Percentiles rank a stretch among this genome's conserved stretches.
Evolutionary conservation across 2,888 invertebrate species (phyloP).

Genomic region (Trachelus iudaicus): DNA sequence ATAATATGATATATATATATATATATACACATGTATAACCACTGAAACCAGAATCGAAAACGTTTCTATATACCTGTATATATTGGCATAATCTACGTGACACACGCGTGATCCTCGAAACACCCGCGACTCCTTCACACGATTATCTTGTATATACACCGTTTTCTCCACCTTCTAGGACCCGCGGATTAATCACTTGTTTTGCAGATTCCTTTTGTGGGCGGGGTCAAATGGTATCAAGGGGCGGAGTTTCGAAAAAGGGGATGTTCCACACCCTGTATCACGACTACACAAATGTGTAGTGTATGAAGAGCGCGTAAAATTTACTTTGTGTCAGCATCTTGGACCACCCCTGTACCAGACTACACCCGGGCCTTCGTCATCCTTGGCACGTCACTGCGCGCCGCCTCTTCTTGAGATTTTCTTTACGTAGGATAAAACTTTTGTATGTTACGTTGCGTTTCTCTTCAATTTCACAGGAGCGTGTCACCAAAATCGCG

Average conservation of each 20-base stretch:
- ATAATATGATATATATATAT: no score
- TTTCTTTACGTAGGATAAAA: neutral
- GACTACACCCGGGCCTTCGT: conserved; percentile 36
- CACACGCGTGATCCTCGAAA: neutral
- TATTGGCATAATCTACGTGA: neutral
- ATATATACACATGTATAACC: neutral
- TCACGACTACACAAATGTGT: conserved; percentile 61
- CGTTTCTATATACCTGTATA: neutral
- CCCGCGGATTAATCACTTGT: neutral
- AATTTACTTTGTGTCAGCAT: conserved; percentile 63
- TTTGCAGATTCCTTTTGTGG: neutral
- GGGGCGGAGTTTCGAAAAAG: neutral
- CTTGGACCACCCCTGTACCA: conserved; percentile 31
- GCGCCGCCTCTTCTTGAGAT: conserved; percentile 26
- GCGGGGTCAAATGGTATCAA: neutral
- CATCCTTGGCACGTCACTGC: conserved; percentile 25
- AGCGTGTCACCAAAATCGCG: neutral
- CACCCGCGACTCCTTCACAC: neutral
- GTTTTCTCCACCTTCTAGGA: neutral
- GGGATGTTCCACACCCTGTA: conserved; percentile 48
- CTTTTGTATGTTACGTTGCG: neutral
- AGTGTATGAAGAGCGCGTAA: conserved; percentile 62
- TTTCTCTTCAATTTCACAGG: neutral
- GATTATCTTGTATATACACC: neutral
- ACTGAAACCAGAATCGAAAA: neutral